Evolutionary conservation across 1,140 invertebrate genomes (phyloP).

Genomic region (Pseudomyrmex flavicornis): DNA sequence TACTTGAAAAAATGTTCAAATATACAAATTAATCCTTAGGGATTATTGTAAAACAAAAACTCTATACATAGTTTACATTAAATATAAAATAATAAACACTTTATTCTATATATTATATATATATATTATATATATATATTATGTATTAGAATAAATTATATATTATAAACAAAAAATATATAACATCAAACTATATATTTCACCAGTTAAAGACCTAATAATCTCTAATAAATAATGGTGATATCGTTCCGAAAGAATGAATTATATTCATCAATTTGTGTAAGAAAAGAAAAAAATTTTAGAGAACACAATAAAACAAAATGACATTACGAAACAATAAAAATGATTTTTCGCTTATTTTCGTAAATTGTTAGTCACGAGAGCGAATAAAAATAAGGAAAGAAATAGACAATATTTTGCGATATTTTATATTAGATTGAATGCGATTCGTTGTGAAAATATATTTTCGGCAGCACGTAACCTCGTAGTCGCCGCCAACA

Average conservation of each 20-base stretch:
- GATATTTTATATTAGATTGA: conserved; percentile 20
- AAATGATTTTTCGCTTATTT: neutral
- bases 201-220: neutral
- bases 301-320: neutral
- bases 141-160: conserved; percentile 21
- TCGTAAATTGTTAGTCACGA: neutral
- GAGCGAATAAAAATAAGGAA: neutral
- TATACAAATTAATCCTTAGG: conserved; percentile 30
- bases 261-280: conserved; percentile 6
- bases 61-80: conserved; percentile 23
- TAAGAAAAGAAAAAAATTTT: neutral
- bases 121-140: conserved; percentile 11
- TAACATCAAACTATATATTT: neutral
- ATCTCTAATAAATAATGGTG: conserved; percentile 20
- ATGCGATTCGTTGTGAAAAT: conserved; percentile 24
- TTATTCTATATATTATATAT: neutral
- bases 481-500: conserved; percentile 8
- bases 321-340: neutral
- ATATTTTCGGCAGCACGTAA: conserved; percentile 15
- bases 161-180: neutral
- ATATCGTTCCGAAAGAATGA: neutral
- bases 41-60: neutral
- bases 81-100: conserved; percentile 1
- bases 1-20: conserved; percentile 12
- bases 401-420: conserved; percentile 5